Base-by-base conservation (phyloP, 2,797 vertebrate species). In the Tiaroga cobitis region DNA sequence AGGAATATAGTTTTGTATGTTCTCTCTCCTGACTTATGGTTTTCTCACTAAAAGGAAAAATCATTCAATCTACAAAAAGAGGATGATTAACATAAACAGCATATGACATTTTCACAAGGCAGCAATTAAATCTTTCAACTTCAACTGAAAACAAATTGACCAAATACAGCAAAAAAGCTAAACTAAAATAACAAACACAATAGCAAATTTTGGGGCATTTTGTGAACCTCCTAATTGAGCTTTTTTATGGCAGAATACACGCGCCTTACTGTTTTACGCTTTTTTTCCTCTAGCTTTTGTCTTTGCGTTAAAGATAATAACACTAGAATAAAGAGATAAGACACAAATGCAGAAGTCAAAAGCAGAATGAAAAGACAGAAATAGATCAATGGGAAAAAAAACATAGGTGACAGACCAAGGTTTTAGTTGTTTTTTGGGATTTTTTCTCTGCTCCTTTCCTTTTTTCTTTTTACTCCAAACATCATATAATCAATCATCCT, bases 401-500 rank as follows among this genome's bases (percentile, higher is more conserved):
- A 11, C 46, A 68, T 8, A 29, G n/a, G 13, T 41, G 51, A 77
- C 54, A 39, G 1, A 39, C 11, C 16, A 51, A 80, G 63, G 19
- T 67, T 63, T 59, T 7, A n/a, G 39, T 8, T 86, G 5, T 76
- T 83, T 79, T 70, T 72, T n/a, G n/a, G n/a, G n/a, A n/a, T n/a
- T n/a, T n/a, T 46, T 68, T 46, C 37, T 21, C 67, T 49, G 46
- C 68, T 68, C 54, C 21, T n/a, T 59, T 54, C 18, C 81, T 5
- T 5, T 26, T 29, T 18, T 5, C 19, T 59, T 85, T 56, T 67
- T 68, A 63, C 85, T 26, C 86, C 75, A 74, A 76, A 49, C 69
- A 88, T 79, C 56, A 81, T 80, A 85, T 77, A 86, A 92, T 92
- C 86, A 89, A 89, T 92, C 90, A 89, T 83, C 85, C 80, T 89